Evolutionary conservation across 2,797 vertebrate species (phyloP).

Genomic region (Crenuchus spilurus): DNA sequence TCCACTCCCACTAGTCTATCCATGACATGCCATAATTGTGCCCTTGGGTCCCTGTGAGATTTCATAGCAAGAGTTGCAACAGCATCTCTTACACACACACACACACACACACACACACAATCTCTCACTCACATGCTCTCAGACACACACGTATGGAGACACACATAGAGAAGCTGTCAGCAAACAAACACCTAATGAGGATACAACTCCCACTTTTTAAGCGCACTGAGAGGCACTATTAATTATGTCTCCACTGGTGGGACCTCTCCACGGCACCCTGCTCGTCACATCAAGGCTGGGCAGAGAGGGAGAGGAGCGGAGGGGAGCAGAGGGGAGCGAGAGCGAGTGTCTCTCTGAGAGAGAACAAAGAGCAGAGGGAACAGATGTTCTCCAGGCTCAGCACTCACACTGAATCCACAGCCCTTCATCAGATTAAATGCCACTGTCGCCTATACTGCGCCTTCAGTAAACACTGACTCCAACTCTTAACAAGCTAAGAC

Average conservation of each 20-base stretch:
- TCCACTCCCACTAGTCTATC: constrained; percentile 58
- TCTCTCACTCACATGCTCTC: constrained; percentile 27
- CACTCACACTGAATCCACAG: constrained; percentile 52
- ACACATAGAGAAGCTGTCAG: constrained; percentile 61
- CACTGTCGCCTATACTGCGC: constrained; percentile 53
- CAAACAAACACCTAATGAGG: constrained; percentile 70
- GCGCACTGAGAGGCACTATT: constrained; percentile 65
- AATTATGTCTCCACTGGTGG: constrained; percentile 63
- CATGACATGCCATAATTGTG: constrained; percentile 67
- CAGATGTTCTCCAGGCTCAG: constrained; percentile 63
- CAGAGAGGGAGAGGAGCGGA: constrained; percentile 41
- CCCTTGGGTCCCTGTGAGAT: constrained; percentile 64
- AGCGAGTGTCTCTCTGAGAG: constrained; percentile 40
- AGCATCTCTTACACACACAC: constrained; percentile 51
- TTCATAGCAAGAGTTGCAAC: constrained; percentile 62
- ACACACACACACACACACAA: constrained; percentile 37
- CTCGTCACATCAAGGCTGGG: constrained; percentile 57
- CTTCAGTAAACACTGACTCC: constrained; percentile 57
- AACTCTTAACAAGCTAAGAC: constrained; percentile 62
- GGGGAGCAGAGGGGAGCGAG: constrained; percentile 25
- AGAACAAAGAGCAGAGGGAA: constrained; percentile 60
- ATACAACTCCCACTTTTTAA: constrained; percentile 73
- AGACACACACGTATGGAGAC: constrained; percentile 10
- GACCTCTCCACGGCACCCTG: constrained; percentile 51
- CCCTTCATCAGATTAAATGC: constrained; percentile 63